Base-by-base conservation (phyloP, 2,113 vertebrate species). In the Vimba vimba region DNA sequence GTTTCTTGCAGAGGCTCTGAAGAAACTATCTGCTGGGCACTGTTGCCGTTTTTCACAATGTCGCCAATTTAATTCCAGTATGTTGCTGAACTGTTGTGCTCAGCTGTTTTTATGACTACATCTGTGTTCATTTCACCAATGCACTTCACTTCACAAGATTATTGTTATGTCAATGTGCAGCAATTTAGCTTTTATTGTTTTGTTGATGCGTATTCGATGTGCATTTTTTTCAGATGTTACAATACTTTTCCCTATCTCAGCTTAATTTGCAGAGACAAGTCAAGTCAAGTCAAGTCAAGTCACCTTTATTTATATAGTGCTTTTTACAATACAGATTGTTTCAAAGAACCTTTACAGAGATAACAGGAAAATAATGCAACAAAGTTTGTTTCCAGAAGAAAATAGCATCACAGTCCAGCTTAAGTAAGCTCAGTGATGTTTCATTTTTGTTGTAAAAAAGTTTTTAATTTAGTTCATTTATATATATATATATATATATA, bases 1-100 rank as follows among this genome's bases (percentile, higher is more conserved):
- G n/a, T 81, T 45, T 75, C 30, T 73, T 62, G 74, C 55, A 57
- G 27, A 60, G 17, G 33, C 82, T 33, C 78, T 78, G 78, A 83
- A 62, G 43, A 69, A 86, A 33, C 62, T 25, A 7, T 64, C 52
- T 45, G 23, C 47, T n/a, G 9, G 8, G 47, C 52, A n/a, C 55
- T 3, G 73, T 64, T 66, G 27, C 43, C 4, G 8, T 80, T 19
- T 25, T 64, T 62, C 43, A 25, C 55, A 0, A 2, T 79, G 23
- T 79, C 6, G 36, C 77, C 25, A 47, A 80, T 80, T 47, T 80
- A 66, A 80, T 47, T 43, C 59, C 79, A 27, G n/a, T 80, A 47
- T 66, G 59, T 33, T 79, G 30, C 30, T 79, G 19, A 59, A 39
- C 10, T 39, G 76, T 36, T 59, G 30, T 79, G 76, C 39, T 80